Evolutionary conservation across 2,888 invertebrate genomes (phyloP).

Genomic region (Sepiola atlantica): DNA sequence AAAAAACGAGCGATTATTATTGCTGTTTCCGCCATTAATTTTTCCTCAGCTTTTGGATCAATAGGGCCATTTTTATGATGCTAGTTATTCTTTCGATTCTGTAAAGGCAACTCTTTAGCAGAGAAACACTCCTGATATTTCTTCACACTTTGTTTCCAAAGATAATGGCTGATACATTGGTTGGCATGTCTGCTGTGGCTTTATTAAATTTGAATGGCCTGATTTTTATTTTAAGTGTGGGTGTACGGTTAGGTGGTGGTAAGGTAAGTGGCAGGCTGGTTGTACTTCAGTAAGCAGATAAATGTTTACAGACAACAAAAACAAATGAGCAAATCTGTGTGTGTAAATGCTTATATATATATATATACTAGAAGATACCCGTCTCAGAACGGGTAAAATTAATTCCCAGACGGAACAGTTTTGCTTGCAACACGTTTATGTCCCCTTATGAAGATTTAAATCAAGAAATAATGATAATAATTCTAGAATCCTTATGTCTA

Average conservation of each 20-base stretch:
- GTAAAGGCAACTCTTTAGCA: neutral
- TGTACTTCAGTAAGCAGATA: neutral
- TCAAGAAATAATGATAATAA: too few relatives aligned
- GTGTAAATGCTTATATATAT: neutral
- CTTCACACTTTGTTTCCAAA: slow-evolving; percentile 32
- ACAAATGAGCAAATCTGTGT: neutral
- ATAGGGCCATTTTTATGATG: neutral
- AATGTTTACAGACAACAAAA: neutral
- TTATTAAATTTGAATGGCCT: slow-evolving; percentile 32
- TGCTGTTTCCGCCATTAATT: neutral
- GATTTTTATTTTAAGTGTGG: neutral
- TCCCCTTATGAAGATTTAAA: too few relatives aligned
- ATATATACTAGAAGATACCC: neutral
- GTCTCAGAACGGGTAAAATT: too few relatives aligned
- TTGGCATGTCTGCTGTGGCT: slow-evolving; percentile 8
- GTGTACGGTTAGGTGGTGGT: neutral
- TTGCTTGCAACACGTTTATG: too few relatives aligned
- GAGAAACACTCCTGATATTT: slow-evolving; percentile 23
- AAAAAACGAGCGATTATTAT: neutral
- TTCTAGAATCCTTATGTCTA: too few relatives aligned
- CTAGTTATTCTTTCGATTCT: neutral
- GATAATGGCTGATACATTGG: slow-evolving; percentile 23
- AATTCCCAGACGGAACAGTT: too few relatives aligned
- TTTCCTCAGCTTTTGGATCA: slow-evolving; percentile 32
- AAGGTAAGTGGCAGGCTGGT: neutral